Base-by-base conservation (phyloP, 2,888 invertebrate species). In the Bellardia bayeri region DNA sequence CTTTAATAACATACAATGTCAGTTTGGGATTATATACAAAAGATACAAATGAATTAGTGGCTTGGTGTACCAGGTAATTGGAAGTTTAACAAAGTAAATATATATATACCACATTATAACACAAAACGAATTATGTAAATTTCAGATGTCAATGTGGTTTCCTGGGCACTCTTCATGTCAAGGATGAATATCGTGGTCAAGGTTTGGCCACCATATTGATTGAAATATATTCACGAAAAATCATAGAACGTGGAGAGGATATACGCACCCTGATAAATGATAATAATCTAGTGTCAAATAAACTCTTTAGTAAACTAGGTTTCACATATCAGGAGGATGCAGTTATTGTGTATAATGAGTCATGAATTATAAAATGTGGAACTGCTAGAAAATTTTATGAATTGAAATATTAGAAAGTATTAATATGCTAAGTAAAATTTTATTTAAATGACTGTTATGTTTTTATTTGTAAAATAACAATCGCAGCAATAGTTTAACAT, bases 41-140 rank as follows among this genome's bases (percentile, higher is more conserved):
- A 40, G 87, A 88, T 2, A 88, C 87, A 8, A 84, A 90, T 30
- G 90, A 91, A 78, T 76, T 92, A 23, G 88, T 91, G 30, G 91
- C 90, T 1, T 91, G 91, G 92, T 91, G 91, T 71, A 90, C 91
- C 6, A 89, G 91, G 91, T 90, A 37, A 23, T 71, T 40, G 33
- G n/a, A 49, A 16, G 23, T 54, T 9, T 2, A 49, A 42, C 8
- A 49, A 13, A n/a, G 5, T 37, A 4, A 51, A 13, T 51, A 11
- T 45, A 13, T 37, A 45, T 14, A 51, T 2, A 1, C 1, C 23
- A 23, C 3, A n/a, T 23, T 23, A 16, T 30, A 16, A 11, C 23
- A 45, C 13, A 3, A 3, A 37, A 11, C 0, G 61, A 76, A 58
- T 56, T 76, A 30, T 75, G 63, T 40, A 14, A 64, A 23, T 56